A percentile compares a stretch with the other conserved stretches of the same genome.
These are phyloP conservation scores for Stigmatopora argus DNA, from an alignment of 2,113 vertebrate genomes.

Conservation along the genomic window DNA sequence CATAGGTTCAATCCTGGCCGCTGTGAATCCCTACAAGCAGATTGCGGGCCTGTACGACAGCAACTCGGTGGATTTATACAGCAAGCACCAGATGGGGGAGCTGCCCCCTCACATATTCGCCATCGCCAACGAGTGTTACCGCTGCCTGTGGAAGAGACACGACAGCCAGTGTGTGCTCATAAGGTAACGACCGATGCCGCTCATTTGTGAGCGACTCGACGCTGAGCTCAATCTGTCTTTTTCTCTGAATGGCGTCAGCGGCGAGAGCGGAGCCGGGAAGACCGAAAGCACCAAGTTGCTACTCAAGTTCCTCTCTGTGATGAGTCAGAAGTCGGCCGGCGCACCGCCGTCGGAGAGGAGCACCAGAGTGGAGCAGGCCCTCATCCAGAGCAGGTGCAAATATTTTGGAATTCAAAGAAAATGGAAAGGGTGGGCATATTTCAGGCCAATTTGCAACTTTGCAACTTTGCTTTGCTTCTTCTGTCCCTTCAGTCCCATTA, in stretches of 20 bases:
- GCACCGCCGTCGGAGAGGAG: constrained; percentile 70
- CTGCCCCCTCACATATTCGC: constrained; percentile 91
- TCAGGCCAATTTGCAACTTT: neutral
- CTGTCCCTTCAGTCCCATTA: constrained; percentile 76
- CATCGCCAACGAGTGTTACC: constrained; percentile 88
- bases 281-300: constrained; percentile 89
- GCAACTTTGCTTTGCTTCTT: neutral
- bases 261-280: constrained; percentile 90
- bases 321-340: constrained; percentile 80
- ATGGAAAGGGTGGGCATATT: neutral
- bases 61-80: constrained; percentile 78
- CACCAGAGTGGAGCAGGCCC: constrained; percentile 82
- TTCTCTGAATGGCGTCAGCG: constrained; percentile 56
- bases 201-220: neutral
- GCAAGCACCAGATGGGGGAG: constrained; percentile 83
- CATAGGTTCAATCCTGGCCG: constrained; percentile 87
- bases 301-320: constrained; percentile 84
- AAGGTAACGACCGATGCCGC: constrained; percentile 66
- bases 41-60: constrained; percentile 77
- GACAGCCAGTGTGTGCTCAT: constrained; percentile 95
- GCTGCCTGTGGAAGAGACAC: constrained; percentile 89
- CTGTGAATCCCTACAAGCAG: constrained; percentile 86
- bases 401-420: neutral
- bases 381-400: constrained; percentile 85
- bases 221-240: constrained; percentile 5